These are phyloP conservation scores for Malurus splendens DNA, from an alignment of 2,797 vertebrate species.

Conservation along the genomic window DNA sequence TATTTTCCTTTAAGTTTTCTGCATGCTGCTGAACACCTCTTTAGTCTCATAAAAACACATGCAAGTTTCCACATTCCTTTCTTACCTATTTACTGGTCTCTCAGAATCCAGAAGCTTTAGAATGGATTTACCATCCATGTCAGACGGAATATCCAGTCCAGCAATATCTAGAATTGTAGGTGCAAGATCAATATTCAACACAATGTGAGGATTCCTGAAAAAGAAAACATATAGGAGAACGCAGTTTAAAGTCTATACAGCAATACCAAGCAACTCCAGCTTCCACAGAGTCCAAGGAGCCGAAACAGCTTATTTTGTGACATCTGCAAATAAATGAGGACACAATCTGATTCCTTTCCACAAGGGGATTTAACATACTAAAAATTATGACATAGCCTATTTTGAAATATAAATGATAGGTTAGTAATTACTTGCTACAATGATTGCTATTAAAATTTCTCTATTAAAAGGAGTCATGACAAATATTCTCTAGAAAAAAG, in stretches of 20 bases:
- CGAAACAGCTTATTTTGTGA: background rate
- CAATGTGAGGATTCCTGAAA: constrained; percentile 89
- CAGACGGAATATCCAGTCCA: constrained; percentile 87
- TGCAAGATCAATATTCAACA: constrained; percentile 93
- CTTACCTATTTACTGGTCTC: constrained; percentile 84
- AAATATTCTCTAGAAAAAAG: constrained; percentile 38
- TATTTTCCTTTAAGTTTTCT: background rate
- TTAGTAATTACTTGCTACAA: constrained; percentile 33
- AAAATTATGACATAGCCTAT: constrained; percentile 46
- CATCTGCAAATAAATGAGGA: background rate
- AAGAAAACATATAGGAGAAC: background rate
- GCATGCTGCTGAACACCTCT: background rate
- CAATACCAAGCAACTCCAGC: background rate
- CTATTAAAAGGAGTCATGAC: constrained; percentile 15
- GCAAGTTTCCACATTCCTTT: background rate
- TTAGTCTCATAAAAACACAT: background rate
- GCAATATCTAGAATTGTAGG: constrained; percentile 96
- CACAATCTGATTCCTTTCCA: background rate
- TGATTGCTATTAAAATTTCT: constrained; percentile 37
- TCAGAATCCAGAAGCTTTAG: constrained; percentile 87
- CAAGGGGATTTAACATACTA: background rate
- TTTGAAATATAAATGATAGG: constrained; percentile 30
- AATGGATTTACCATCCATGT: constrained; percentile 95
- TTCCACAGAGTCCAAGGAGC: background rate
- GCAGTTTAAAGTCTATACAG: background rate